Evolutionary conservation across 2,797 vertebrate species (phyloP).

Genomic region (Enteromius anoplus): DNA sequence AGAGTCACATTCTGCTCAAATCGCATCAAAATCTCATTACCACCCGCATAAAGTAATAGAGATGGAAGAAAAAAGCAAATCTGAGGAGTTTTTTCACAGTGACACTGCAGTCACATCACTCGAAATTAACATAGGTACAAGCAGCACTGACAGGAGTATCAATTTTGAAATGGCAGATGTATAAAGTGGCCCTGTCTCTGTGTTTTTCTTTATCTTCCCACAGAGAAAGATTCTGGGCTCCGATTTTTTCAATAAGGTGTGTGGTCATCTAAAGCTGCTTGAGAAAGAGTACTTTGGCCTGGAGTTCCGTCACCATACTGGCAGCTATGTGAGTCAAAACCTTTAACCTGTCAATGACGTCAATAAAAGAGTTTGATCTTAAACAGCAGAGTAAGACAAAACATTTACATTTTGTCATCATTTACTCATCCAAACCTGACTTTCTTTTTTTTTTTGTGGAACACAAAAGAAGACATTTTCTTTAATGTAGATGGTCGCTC

Average conservation of each 20-base stretch:
- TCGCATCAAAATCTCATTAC: slow-evolving; percentile 6
- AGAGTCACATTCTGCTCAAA: neutral
- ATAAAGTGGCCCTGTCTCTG: neutral
- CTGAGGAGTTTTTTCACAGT: neutral
- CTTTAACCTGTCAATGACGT: neutral
- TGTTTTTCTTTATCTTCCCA: slow-evolving; percentile 22
- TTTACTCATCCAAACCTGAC: neutral
- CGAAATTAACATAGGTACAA: neutral
- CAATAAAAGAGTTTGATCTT: neutral
- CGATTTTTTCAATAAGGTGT: slow-evolving; percentile 91
- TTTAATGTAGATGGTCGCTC: neutral
- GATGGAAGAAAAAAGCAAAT: slow-evolving; percentile 16
- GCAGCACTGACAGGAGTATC: neutral
- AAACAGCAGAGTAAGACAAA: neutral
- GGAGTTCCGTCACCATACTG: slow-evolving; percentile 88
- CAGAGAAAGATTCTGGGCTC: slow-evolving; percentile 90
- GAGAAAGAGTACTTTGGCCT: slow-evolving; percentile 97
- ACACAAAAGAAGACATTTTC: neutral
- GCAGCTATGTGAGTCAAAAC: slow-evolving; percentile 84
- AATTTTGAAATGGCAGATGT: neutral
- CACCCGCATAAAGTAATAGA: neutral
- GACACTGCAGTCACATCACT: slow-evolving; percentile 1
- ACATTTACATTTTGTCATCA: neutral
- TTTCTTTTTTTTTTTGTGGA: neutral
- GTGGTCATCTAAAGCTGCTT: slow-evolving; percentile 88